Percentiles rank a stretch among this genome's conserved stretches.
phyloP scores from a whole-genome alignment of 30 jellyfish, hydroid and myxozoan species.

The Clytia hemisphaerica region DNA sequence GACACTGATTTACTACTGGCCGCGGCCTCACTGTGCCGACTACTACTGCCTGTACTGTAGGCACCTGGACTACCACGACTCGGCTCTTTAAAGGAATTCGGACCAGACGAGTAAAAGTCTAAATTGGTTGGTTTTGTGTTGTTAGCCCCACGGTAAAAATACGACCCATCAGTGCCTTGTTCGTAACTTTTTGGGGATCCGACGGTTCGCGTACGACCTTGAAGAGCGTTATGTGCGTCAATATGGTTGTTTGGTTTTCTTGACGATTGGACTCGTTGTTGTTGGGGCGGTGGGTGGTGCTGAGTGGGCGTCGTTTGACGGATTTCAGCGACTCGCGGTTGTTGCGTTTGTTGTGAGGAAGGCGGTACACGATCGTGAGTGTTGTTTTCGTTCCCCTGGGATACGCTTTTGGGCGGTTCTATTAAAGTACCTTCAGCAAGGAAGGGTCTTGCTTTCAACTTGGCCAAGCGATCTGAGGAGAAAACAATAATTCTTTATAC shows the following conservation, averaged over 20 bases:
- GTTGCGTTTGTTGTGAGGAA: too few relatives aligned
- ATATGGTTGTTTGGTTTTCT: not conserved
- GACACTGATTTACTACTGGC: not conserved
- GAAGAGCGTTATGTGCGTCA: not conserved
- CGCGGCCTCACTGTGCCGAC: too few relatives aligned
- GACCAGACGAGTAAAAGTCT: too few relatives aligned
- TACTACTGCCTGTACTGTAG: not conserved
- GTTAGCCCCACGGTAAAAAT: constrained; percentile 33
- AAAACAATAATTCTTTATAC: too few relatives aligned
- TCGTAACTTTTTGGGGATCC: constrained; percentile 61
- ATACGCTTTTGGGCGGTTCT: constrained; percentile 30
- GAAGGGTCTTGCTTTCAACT: constrained; percentile 77
- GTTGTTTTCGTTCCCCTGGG: too few relatives aligned
- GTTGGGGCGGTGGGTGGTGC: not conserved
- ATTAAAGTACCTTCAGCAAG: constrained; percentile 38
- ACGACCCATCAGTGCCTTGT: constrained; percentile 53
- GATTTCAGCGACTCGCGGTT: constrained; percentile 16
- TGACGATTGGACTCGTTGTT: not conserved
- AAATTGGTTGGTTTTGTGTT: not conserved
- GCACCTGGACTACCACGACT: not conserved
- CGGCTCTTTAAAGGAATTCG: not conserved
- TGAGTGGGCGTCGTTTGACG: not conserved
- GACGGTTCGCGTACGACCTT: constrained; percentile 21
- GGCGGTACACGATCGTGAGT: too few relatives aligned
- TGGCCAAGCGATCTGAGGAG: constrained; percentile 57